Conservation (phyloP, 2,113 vertebrate genomes). For the Hippocampus zosterae region DNA sequence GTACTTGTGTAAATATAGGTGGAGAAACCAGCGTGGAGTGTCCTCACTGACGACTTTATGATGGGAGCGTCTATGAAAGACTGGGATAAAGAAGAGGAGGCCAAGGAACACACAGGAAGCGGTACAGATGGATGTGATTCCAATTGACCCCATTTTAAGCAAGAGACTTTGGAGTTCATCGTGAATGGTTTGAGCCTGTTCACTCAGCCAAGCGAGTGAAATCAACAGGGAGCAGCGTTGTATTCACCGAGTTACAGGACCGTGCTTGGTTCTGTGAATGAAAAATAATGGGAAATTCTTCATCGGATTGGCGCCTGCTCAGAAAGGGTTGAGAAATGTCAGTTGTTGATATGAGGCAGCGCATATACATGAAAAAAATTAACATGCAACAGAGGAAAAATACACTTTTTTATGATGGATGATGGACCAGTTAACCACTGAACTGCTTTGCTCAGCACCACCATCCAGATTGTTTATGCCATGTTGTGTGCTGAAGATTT, state of each 20-base stretch:
- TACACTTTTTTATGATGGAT: background rate
- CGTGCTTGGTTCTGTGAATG: background rate
- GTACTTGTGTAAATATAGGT: constrained; percentile 21
- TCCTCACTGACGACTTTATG: constrained; percentile 94
- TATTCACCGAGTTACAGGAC: background rate
- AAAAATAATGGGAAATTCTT: background rate
- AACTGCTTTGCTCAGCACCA: background rate
- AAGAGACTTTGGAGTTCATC: background rate
- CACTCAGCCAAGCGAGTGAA: background rate
- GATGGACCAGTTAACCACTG: background rate
- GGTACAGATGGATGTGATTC: constrained; percentile 54
- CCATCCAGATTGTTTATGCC: background rate
- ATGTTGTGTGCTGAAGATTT: background rate
- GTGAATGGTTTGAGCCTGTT: background rate
- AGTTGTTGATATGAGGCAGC: background rate
- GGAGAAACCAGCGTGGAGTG: constrained; percentile 81
- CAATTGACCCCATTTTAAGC: constrained; percentile 37
- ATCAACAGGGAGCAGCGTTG: background rate
- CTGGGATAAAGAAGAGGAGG: constrained; percentile 83
- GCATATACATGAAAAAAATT: background rate
- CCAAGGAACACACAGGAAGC: background rate
- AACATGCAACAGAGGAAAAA: background rate
- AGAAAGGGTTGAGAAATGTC: background rate
- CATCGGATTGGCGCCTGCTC: background rate
- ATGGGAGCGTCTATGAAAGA: constrained; percentile 96